Conservation (phyloP, 2,113 vertebrate species). For the Gallinago paraguaiae region DNA sequence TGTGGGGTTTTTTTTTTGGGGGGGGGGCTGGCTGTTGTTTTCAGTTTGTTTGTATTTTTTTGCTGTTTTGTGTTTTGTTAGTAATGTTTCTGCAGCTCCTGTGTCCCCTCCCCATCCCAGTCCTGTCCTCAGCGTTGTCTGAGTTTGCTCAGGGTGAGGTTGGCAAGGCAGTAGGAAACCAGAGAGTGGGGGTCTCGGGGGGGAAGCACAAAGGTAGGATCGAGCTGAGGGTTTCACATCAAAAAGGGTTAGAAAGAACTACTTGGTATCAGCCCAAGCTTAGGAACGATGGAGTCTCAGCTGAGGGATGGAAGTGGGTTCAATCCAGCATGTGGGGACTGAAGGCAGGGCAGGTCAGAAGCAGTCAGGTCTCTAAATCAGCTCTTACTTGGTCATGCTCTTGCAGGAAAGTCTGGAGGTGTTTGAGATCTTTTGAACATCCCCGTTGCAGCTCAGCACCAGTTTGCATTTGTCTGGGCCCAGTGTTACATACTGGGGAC, state of each 20-base stretch:
- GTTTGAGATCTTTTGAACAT: not conserved
- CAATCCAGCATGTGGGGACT: not conserved
- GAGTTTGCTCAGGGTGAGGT: not conserved
- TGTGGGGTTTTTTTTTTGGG: not conserved
- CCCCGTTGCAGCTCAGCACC: not conserved
- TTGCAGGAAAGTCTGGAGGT: not conserved
- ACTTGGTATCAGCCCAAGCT: rapidly evolving
- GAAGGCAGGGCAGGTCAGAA: not conserved
- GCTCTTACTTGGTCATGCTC: not conserved
- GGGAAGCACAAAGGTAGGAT: not conserved
- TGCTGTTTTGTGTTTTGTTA: constrained; percentile 45
- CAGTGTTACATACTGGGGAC: not conserved
- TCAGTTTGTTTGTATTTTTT: constrained; percentile 42
- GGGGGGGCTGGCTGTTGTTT: constrained; percentile 45
- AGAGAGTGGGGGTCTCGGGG: not conserved
- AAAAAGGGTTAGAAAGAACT: not conserved
- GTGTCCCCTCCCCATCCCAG: constrained; percentile 16
- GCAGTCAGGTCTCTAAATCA: not conserved
- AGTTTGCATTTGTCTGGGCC: not conserved
- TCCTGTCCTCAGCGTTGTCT: constrained; percentile 37
- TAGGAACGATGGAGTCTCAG: not conserved
- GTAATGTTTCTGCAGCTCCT: constrained; percentile 55
- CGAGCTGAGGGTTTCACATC: not conserved
- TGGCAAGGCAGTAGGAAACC: not conserved
- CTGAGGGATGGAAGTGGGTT: not conserved